Evolutionary conservation across 2,888 invertebrate species (phyloP).

Genomic region (Sialis fuliginosa): DNA sequence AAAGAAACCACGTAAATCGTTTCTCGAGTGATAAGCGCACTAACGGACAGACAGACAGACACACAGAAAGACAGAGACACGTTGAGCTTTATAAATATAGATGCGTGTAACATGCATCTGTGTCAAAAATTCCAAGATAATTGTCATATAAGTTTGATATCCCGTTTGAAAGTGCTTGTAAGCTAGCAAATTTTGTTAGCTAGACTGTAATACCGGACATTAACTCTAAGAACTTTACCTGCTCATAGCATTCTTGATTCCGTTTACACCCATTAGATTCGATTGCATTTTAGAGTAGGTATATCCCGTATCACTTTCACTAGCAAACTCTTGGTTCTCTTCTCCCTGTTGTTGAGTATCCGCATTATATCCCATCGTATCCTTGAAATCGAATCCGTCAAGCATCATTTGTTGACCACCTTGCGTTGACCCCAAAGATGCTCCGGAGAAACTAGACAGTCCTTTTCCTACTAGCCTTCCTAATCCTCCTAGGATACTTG

Average conservation of each 20-base stretch:
- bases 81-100: no score
- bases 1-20: no score
- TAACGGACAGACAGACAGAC: no score
- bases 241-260: constrained; percentile 16
- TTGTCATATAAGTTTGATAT: no score
- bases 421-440: constrained; percentile 27
- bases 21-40: no score
- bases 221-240: no score
- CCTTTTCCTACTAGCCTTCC: constrained; percentile 76
- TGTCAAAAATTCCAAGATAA: no score
- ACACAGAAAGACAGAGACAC: no score
- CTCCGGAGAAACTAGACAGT: constrained; percentile 36
- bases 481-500: constrained; percentile 64
- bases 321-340: constrained; percentile 24
- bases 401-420: constrained; percentile 25
- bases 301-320: constrained; percentile 22
- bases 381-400: constrained; percentile 59
- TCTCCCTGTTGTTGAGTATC: constrained; percentile 6
- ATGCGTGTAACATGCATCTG: no score
- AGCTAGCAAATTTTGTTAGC: no score
- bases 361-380: constrained; percentile 19
- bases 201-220: no score
- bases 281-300: constrained; percentile 4
- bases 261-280: neutral
- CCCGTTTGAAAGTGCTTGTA: no score